Base-by-base conservation (phyloP, 2,888 invertebrate genomes). In the Tachystola acroxantha region DNA sequence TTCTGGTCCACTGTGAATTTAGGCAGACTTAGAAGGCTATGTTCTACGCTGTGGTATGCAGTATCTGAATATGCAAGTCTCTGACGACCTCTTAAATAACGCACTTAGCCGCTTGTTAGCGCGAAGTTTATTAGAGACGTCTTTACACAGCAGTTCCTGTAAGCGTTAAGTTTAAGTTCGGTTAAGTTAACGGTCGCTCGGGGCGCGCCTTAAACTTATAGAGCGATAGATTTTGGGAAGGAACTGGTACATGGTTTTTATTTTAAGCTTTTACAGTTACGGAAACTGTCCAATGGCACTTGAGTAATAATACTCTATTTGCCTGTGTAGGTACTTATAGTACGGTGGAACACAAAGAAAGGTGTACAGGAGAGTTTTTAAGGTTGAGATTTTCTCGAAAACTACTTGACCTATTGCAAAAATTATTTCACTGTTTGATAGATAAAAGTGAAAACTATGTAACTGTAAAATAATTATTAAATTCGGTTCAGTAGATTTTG, bases 51-150 rank as follows among this genome's bases (percentile, higher is more conserved):
- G 31, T 31, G 31, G 10, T 10, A 9, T 27, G 10, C 11, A 16
- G 14, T 11, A 19, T 32, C 32, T 10, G 2, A 7, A 22, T 20
- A 22, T 12, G 32, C 12, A 20, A 19, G 19, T 7, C 9, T 12
- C 14, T 27, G 16, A 36, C 30, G 37, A 43, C 46, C 48, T 53
- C 57, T 57, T 59, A 63, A 64, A 59, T 63, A 67, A 66, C 59
- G 51, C 57, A 61, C 59, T 67, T 56, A 59, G 53, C 39, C 51
- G 56, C 54, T 53, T 53, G 66, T 64, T 60, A 58, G 48, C 36
- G 42, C 45, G 35, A 70, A 72, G 60, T 76, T 71, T 68, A 64
- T 62, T 57, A 54, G 58, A 58, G 57, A 49, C 53, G 54, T 56
- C 51, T 58, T 53, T 56, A 54, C 53, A 40, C 48, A 45, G 47